These are phyloP conservation scores for Melanostoma scalare DNA, from an alignment of 2,888 invertebrate species.

Conservation along the genomic window DNA sequence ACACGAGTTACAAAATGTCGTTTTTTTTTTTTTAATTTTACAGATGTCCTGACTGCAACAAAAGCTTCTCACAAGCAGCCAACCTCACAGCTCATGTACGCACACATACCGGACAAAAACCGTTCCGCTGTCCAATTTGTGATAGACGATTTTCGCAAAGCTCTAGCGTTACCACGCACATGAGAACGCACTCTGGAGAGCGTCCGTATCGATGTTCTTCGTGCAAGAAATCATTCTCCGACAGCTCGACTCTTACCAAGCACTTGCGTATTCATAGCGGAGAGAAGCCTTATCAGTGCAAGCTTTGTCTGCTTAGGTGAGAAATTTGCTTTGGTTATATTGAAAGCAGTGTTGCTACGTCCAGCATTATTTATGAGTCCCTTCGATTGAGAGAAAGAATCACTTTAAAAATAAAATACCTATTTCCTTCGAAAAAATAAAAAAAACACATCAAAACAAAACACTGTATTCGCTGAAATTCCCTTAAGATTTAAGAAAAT, in stretches of 20 bases:
- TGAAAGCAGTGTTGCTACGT: too few species aligned
- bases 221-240: constrained; percentile 99
- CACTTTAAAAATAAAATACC: too few species aligned
- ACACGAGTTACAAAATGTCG: not conserved
- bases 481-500: too few species aligned
- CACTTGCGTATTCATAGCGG: constrained; percentile 90
- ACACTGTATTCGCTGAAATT: too few species aligned
- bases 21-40: not conserved
- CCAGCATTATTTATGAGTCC: not conserved
- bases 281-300: constrained; percentile 99
- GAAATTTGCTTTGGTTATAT: constrained; percentile 5
- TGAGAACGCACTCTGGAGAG: constrained; percentile 99
- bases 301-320: constrained; percentile 93
- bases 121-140: constrained; percentile 98
- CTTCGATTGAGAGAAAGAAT: too few species aligned
- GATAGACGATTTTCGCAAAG: constrained; percentile 98
- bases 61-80: constrained; percentile 98
- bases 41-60: constrained; percentile 94
- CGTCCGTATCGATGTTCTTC: constrained; percentile 97
- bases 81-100: constrained; percentile 97
- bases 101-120: constrained; percentile 97
- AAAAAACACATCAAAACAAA: not conserved
- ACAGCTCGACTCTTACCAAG: constrained; percentile 98
- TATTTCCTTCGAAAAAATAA: not conserved
- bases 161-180: constrained; percentile 97